Percentiles rank a stretch among this genome's conserved stretches.
These are phyloP conservation scores for Microtus ochrogaster DNA, from an alignment of 2,113 vertebrate species.

Conservation along the genomic window DNA sequence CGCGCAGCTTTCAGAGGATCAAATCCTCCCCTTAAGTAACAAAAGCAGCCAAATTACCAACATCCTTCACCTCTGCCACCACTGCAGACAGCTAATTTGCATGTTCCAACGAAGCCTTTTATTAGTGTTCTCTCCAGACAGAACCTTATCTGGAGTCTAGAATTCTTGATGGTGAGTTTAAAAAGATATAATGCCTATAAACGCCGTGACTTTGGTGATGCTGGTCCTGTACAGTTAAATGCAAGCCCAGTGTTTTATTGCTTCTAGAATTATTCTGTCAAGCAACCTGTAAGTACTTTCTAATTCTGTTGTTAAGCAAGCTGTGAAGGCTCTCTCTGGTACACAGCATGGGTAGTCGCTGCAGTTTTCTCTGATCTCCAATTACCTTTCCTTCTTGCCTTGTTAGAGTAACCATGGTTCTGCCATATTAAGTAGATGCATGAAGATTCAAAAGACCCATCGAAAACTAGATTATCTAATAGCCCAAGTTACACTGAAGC, in stretches of 20 bases:
- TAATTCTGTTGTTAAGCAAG: conserved; percentile 28
- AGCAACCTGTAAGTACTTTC: neutral
- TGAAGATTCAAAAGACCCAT: conserved; percentile 25
- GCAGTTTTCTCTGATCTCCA: conserved; percentile 9
- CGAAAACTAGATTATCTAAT: neutral
- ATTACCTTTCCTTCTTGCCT: neutral
- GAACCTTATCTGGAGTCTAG: neutral
- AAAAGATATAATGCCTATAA: neutral
- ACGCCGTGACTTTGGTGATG: neutral
- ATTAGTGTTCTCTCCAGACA: neutral
- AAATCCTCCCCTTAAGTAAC: conserved; percentile 57
- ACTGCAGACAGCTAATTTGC: conserved; percentile 39
- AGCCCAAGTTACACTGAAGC: neutral
- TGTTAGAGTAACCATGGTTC: neutral
- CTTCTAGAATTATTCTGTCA: conserved; percentile 36
- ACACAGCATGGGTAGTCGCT: neutral
- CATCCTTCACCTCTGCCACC: conserved; percentile 33
- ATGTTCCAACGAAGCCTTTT: conserved; percentile 23
- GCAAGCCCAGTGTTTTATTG: neutral
- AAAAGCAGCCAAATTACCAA: conserved; percentile 49
- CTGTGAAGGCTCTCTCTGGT: neutral
- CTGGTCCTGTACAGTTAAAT: neutral
- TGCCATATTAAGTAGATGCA: neutral
- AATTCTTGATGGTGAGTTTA: conserved; percentile 24
- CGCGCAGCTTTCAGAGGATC: conserved; percentile 13